Percentiles rank a stretch among this genome's conserved stretches.
Conservation (phyloP, 2,797 vertebrate species). For the Cynopterus sphinx region DNA sequence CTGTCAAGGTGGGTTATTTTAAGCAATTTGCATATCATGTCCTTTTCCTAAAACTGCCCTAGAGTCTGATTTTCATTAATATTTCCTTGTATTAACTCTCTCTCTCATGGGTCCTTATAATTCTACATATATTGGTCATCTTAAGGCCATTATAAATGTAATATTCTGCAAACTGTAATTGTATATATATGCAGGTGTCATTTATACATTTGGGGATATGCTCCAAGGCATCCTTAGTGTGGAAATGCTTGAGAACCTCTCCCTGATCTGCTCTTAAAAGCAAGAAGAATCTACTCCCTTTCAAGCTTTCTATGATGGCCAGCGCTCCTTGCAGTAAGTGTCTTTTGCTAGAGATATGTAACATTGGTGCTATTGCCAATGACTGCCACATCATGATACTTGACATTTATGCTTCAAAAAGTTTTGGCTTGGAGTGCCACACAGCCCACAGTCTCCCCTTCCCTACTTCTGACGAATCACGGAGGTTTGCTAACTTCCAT, state of each 20-base stretch:
- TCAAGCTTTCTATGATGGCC: background rate
- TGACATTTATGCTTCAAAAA: background rate
- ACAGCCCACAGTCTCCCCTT: background rate
- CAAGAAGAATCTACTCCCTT: background rate
- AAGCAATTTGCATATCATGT: background rate
- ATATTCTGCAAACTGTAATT: background rate
- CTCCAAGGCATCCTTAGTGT: background rate
- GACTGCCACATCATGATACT: background rate
- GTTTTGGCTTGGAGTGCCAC: background rate
- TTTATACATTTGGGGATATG: background rate
- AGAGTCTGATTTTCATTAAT: background rate
- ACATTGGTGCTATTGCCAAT: background rate
- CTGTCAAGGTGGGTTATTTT: background rate
- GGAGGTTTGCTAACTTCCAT: background rate
- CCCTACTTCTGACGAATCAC: background rate
- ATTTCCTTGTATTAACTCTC: background rate
- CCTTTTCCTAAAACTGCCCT: background rate
- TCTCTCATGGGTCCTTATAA: background rate
- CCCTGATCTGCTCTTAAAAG: background rate
- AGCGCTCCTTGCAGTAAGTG: background rate
- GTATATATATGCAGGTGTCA: background rate
- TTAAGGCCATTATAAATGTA: background rate
- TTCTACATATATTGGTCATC: background rate
- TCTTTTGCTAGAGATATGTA: background rate
- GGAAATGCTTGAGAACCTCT: background rate